phyloP scores from a whole-genome alignment of 2,888 invertebrate species.

The Chelonus formosanus region DNA sequence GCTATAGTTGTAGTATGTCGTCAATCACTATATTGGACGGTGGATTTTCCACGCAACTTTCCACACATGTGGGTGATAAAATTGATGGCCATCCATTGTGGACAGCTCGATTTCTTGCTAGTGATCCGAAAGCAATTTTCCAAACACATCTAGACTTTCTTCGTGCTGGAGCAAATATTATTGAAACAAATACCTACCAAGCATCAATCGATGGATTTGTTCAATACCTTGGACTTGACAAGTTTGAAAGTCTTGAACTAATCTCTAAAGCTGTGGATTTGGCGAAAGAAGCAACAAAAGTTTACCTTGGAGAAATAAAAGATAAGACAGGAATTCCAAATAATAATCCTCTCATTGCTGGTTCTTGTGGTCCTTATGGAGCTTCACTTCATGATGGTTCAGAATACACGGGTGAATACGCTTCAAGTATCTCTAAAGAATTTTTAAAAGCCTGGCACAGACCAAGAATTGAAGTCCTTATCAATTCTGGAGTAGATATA shows the following conservation, averaged over 20 bases:
- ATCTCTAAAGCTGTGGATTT: constrained; percentile 78
- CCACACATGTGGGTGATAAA: constrained; percentile 76
- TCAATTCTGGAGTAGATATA: constrained; percentile 83
- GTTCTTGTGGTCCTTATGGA: constrained; percentile 91
- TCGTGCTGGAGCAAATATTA: constrained; percentile 84
- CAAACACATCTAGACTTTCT: constrained; percentile 83
- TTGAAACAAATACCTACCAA: constrained; percentile 91
- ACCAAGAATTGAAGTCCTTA: constrained; percentile 79
- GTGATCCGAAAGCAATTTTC: constrained; percentile 79
- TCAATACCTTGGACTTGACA: constrained; percentile 74
- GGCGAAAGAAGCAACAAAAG: constrained; percentile 74
- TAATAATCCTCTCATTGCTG: constrained; percentile 74
- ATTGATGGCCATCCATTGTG: constrained; percentile 87
- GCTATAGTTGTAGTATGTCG: constrained; percentile 24
- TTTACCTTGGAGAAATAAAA: constrained; percentile 37
- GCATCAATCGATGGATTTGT: constrained; percentile 71
- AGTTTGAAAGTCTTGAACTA: constrained; percentile 74
- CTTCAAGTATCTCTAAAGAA: constrained; percentile 71
- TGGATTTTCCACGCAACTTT: constrained; percentile 83
- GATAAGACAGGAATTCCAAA: constrained; percentile 62
- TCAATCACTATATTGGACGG: constrained; percentile 68
- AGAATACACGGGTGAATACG: constrained; percentile 87
- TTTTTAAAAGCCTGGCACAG: constrained; percentile 83
- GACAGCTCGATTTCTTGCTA: constrained; percentile 83
- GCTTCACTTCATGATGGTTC: constrained; percentile 89